Evolutionary conservation across 1,140 invertebrate species (phyloP).

Genomic region (Tetramorium simillimum): DNA sequence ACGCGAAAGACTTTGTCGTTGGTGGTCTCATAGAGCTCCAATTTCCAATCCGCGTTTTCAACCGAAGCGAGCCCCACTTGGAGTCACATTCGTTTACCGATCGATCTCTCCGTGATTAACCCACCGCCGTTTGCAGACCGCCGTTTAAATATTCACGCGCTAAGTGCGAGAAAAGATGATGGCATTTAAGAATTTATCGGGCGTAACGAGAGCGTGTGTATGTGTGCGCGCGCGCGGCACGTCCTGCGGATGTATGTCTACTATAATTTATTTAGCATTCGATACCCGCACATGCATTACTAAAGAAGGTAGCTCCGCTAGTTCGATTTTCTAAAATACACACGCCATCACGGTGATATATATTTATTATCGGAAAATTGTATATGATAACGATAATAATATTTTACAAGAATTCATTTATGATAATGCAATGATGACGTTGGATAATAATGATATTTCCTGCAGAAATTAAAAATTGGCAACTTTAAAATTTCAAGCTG

Average conservation of each 20-base stretch:
- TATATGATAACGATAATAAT: neutral
- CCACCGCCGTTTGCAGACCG: slow-evolving; percentile 13
- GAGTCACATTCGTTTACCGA: slow-evolving; percentile 34
- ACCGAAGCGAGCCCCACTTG: neutral
- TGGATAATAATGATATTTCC: neutral
- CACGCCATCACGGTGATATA: neutral
- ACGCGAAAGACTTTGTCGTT: slow-evolving; percentile 47
- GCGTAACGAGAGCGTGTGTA: neutral
- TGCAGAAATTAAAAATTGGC: neutral
- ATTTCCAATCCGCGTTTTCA: slow-evolving; percentile 13
- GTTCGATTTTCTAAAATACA: slow-evolving; percentile 15
- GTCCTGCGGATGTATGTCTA: neutral
- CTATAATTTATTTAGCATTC: slow-evolving; percentile 35
- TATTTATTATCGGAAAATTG: slow-evolving; percentile 1
- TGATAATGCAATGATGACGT: neutral
- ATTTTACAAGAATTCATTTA: neutral
- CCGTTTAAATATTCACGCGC: slow-evolving; percentile 41
- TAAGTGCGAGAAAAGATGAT: slow-evolving; percentile 56
- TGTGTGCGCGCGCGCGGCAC: neutral
- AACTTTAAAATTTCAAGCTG: neutral
- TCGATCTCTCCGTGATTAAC: slow-evolving; percentile 50
- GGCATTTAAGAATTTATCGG: slow-evolving; percentile 41
- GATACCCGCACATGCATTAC: slow-evolving; percentile 20
- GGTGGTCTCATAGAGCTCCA: slow-evolving; percentile 16
- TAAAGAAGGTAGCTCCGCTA: neutral